phyloP scores from a whole-genome alignment of 2,888 invertebrate genomes.

The Idaea straminata region DNA sequence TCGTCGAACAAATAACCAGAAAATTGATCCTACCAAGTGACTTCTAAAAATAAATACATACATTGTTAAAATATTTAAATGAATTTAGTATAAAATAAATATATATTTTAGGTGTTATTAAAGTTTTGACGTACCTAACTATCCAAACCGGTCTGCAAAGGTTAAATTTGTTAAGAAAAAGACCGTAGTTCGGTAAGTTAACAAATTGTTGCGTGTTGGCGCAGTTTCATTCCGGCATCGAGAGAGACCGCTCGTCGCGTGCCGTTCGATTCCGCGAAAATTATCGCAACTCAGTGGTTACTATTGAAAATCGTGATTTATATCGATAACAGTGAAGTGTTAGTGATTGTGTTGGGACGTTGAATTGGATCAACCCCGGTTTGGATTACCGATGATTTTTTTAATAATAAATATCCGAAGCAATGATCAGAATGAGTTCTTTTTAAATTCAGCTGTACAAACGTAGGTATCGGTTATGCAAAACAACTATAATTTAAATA shows the following conservation, averaged over 20 bases:
- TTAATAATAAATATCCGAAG: neutral
- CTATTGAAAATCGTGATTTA: neutral
- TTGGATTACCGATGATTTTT: neutral
- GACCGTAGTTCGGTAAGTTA: slow-evolving; percentile 21
- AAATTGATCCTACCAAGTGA: neutral
- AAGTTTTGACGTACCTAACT: slow-evolving; percentile 36
- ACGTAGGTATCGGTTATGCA: neutral
- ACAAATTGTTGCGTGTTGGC: neutral
- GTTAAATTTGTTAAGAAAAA: slow-evolving; percentile 47
- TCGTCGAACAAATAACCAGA: neutral
- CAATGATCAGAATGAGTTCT: neutral
- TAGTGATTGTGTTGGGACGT: neutral
- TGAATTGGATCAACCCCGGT: neutral
- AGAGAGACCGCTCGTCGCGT: neutral
- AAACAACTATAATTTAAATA: neutral
- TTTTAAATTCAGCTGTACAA: neutral
- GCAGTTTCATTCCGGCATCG: neutral
- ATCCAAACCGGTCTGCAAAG: slow-evolving; percentile 52
- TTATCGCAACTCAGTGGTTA: neutral
- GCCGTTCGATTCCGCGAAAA: neutral
- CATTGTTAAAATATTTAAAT: neutral
- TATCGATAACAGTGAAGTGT: neutral
- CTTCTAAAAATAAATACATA: neutral
- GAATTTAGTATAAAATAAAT: slow-evolving; percentile 17
- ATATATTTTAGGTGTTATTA: slow-evolving; percentile 51